Percentiles rank a stretch among this genome's conserved stretches.
These are phyloP conservation scores for Megalops atlanticus DNA, from an alignment of 2,113 vertebrate genomes.

Conservation along the genomic window DNA sequence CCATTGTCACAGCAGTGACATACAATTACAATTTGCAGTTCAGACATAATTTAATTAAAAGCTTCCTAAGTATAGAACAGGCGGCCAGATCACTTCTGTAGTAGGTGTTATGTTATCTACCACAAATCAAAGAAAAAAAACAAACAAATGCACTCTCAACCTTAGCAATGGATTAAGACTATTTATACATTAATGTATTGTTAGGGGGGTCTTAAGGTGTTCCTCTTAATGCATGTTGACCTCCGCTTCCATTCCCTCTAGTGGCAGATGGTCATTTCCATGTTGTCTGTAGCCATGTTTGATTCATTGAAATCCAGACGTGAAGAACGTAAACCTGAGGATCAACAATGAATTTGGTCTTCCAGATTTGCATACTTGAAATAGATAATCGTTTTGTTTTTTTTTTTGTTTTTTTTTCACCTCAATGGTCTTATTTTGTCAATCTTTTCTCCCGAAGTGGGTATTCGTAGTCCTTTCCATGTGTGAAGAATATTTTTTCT, in stretches of 20 bases:
- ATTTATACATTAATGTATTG: not conserved
- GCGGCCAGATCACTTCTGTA: not conserved
- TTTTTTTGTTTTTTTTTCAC: not conserved
- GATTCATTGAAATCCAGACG: not conserved
- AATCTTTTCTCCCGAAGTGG: not conserved
- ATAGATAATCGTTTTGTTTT: not conserved
- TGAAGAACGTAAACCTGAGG: not conserved
- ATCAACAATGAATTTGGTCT: not conserved
- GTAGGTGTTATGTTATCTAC: not conserved
- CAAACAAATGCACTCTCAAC: not conserved
- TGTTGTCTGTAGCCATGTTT: not conserved
- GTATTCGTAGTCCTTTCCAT: not conserved
- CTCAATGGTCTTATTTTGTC: not conserved
- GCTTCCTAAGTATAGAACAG: not conserved
- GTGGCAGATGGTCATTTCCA: not conserved
- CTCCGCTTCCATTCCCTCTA: not conserved
- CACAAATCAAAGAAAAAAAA: not conserved
- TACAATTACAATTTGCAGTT: not conserved
- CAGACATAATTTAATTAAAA: not conserved
- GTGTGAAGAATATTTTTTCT: not conserved
- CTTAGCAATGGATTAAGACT: not conserved
- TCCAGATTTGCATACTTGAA: conserved; percentile 24
- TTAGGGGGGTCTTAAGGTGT: not conserved
- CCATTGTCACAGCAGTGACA: not conserved
- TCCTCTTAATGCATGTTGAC: not conserved